These are phyloP conservation scores for Chirona hameri DNA, from an alignment of 2,888 invertebrate genomes.

Conservation along the genomic window DNA sequence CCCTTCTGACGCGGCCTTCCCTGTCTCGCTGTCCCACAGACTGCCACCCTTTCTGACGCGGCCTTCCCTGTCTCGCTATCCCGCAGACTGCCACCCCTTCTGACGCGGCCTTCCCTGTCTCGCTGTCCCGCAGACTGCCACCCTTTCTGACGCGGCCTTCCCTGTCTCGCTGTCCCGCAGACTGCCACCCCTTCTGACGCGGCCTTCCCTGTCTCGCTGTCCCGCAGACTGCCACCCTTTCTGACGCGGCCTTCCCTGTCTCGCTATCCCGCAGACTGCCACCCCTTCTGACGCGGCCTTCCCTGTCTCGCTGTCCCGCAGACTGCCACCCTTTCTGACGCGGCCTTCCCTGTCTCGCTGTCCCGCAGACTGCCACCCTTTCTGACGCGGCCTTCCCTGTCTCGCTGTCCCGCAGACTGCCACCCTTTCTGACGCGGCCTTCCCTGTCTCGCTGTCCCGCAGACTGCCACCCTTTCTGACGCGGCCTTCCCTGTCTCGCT, in stretches of 20 bases:
- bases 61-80: no score
- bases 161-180: slow-evolving; percentile 46
- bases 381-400: no score
- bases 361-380: slow-evolving; percentile 70
- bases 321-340: slow-evolving; percentile 68
- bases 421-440: slow-evolving; percentile 56
- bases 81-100: slow-evolving; percentile 70
- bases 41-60: slow-evolving; percentile 64
- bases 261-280: slow-evolving; percentile 65
- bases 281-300: slow-evolving; percentile 52
- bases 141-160: slow-evolving; percentile 47
- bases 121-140: slow-evolving; percentile 68
- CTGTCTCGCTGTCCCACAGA: slow-evolving; percentile 50
- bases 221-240: slow-evolving; percentile 70
- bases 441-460: not conserved
- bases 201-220: no score
- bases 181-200: slow-evolving; percentile 67
- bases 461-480: slow-evolving; percentile 70
- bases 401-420: slow-evolving; percentile 61
- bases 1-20: slow-evolving; percentile 46
- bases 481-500: no score
- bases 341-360: no score
- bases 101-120: no score
- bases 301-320: slow-evolving; percentile 42
- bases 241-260: no score